Evolutionary conservation across 1,140 invertebrate genomes (phyloP).

Genomic region (Triops cancriformis): DNA sequence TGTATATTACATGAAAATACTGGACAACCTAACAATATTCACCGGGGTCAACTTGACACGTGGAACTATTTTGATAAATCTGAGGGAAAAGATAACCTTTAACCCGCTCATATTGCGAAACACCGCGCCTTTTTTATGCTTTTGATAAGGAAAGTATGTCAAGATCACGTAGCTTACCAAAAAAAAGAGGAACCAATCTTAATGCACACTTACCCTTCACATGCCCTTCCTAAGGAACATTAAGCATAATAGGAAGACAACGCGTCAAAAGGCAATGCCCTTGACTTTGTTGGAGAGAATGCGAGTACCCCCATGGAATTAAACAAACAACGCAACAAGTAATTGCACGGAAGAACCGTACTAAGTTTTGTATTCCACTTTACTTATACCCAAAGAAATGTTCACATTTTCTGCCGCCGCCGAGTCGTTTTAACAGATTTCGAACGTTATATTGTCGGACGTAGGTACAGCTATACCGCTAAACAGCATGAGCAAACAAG

Average conservation of each 20-base stretch:
- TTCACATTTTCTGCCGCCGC: neutral
- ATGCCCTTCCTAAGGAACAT: neutral
- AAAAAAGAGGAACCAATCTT: neutral
- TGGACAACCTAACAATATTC: too few relatives aligned
- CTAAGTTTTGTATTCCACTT: neutral
- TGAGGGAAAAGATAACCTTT: too few relatives aligned
- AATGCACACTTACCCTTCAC: neutral
- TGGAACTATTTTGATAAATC: too few relatives aligned
- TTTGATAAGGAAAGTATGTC: too few relatives aligned
- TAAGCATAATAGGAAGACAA: neutral
- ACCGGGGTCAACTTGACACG: too few relatives aligned
- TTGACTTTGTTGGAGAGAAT: neutral
- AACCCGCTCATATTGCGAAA: too few relatives aligned
- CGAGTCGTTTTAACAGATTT: neutral
- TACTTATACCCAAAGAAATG: neutral
- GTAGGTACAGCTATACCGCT: neutral
- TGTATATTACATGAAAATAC: too few relatives aligned
- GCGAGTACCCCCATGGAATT: too few relatives aligned
- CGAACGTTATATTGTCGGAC: neutral
- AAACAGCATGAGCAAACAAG: neutral
- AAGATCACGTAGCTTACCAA: neutral
- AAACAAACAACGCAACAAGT: neutral
- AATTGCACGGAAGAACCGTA: neutral
- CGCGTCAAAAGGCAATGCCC: neutral
- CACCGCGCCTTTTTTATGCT: too few relatives aligned